Percentiles rank a stretch among this genome's conserved stretches.
These are phyloP conservation scores for Atta colombica DNA, from an alignment of 1,140 invertebrate species.

Conservation along the genomic window DNA sequence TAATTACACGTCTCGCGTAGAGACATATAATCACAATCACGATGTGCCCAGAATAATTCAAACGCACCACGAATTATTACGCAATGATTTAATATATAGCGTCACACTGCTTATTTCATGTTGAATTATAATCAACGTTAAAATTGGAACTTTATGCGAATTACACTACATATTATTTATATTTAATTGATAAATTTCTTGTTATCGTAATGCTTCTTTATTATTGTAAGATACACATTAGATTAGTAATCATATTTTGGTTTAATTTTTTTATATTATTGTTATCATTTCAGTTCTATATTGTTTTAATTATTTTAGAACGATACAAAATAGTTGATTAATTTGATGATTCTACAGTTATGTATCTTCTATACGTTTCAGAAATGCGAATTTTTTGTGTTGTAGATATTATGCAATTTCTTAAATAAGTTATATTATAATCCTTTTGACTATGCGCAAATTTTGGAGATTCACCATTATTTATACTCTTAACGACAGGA, in stretches of 20 bases:
- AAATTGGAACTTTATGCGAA: not conserved
- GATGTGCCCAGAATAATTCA: not conserved
- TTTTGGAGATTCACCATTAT: constrained; percentile 15
- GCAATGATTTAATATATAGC: not conserved
- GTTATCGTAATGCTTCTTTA: not conserved
- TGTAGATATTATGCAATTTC: not conserved
- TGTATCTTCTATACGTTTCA: not conserved
- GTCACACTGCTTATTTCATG: not conserved
- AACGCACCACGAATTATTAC: constrained; percentile 28
- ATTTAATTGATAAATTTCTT: not conserved
- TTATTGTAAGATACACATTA: not conserved
- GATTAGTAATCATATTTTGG: not conserved
- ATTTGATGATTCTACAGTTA: not conserved
- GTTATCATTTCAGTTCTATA: not conserved
- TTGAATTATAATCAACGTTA: not conserved
- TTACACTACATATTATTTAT: not conserved
- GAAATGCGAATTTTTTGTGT: not conserved
- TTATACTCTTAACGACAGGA: constrained; percentile 41
- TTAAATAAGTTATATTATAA: constrained; percentile 5
- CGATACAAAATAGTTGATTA: not conserved
- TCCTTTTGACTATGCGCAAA: constrained; percentile 1
- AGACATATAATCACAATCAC: not conserved
- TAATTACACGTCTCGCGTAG: constrained; percentile 33
- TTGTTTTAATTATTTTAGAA: not conserved
- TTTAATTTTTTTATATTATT: not conserved